Conservation (phyloP, 2,888 invertebrate genomes). For the Monoplex corrugatus region DNA sequence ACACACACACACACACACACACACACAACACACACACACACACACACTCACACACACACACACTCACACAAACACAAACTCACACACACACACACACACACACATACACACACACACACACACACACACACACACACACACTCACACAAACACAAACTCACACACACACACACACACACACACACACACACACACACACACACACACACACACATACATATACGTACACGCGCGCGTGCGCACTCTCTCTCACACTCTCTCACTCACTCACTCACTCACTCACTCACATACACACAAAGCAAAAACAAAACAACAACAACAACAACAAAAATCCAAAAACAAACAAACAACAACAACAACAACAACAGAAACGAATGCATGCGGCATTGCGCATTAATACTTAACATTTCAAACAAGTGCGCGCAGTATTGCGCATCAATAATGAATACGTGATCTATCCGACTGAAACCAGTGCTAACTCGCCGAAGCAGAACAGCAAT, state of each 20-base stretch:
- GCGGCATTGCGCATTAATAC: no score
- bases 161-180: conserved; percentile 28
- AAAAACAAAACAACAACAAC: not conserved
- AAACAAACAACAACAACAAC: no score
- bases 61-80: not conserved
- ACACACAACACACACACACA: conserved; percentile 30
- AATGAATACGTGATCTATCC: no score
- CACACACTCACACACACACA: conserved; percentile 16
- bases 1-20: conserved; percentile 7
- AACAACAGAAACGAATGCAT: no score
- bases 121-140: not conserved
- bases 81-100: conserved; percentile 11
- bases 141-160: not conserved
- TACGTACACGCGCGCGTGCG: not conserved
- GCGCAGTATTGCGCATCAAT: no score
- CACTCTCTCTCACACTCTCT: not conserved
- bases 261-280: conserved; percentile 1
- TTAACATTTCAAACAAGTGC: no score
- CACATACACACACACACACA: not conserved
- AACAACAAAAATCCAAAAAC: no score
- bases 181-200: conserved; percentile 28
- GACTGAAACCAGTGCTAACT: no score
- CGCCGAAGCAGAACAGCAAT: no score
- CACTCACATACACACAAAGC: not conserved
- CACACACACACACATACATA: conserved; percentile 28